These are phyloP conservation scores for Andrena flavipes DNA, from an alignment of 2,888 invertebrate genomes.

Conservation along the genomic window DNA sequence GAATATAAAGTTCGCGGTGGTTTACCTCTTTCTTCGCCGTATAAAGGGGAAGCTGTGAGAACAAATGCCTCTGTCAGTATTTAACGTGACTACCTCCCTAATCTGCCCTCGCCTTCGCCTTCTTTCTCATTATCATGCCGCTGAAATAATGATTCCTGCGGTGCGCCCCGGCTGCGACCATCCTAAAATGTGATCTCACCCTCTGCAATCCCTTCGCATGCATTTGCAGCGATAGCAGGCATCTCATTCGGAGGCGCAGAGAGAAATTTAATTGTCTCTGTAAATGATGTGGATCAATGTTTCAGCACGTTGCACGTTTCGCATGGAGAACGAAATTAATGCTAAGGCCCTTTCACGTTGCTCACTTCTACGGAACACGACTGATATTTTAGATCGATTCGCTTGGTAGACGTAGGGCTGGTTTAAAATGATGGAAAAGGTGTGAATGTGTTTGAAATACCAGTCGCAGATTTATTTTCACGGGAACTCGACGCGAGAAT, in stretches of 20 bases:
- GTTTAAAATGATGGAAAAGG: no score
- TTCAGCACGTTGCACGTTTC: background rate
- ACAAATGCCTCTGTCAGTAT: background rate
- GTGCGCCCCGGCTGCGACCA: background rate
- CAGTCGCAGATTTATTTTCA: no score
- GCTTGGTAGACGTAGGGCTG: no score
- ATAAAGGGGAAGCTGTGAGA: background rate
- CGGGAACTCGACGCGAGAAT: no score
- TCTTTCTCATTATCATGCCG: background rate
- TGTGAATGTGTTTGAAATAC: no score
- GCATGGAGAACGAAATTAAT: background rate
- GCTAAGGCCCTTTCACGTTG: no score
- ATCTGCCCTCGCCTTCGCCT: background rate
- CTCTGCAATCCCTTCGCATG: background rate
- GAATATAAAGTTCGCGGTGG: background rate
- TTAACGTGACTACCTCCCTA: background rate
- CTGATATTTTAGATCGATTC: no score
- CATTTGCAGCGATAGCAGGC: background rate
- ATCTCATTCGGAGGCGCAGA: background rate
- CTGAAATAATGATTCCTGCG: conserved; percentile 2
- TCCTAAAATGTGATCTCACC: background rate
- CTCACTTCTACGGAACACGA: no score
- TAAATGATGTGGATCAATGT: background rate
- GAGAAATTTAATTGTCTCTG: background rate
- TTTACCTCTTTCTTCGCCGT: background rate